Conservation (phyloP, 2,797 vertebrate genomes). For the Thalassophryne amazonica region DNA sequence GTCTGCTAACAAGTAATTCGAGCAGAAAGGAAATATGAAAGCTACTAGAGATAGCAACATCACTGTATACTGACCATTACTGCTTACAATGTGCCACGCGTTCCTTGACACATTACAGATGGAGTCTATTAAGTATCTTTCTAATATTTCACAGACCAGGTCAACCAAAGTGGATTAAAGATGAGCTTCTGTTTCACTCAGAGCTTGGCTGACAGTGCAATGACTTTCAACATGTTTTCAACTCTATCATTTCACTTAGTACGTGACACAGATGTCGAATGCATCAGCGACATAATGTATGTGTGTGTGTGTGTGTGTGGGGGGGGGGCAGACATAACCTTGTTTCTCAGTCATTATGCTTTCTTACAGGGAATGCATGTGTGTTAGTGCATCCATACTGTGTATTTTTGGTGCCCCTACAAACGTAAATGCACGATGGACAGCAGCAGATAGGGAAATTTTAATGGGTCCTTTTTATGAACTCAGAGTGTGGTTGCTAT, state of each 20-base stretch:
- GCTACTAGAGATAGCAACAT: no score
- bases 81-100: not conserved
- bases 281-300: constrained; percentile 8
- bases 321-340: no score
- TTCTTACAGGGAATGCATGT: not conserved
- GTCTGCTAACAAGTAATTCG: no score
- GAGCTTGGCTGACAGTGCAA: not conserved
- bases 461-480: constrained; percentile 15
- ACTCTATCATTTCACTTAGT: constrained; percentile 7
- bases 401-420: not conserved
- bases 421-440: constrained; percentile 20
- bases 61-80: no score
- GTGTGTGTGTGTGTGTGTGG: not conserved
- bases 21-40: no score
- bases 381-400: not conserved
- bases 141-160: not conserved
- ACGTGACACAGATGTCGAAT: constrained; percentile 2
- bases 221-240: constrained; percentile 13
- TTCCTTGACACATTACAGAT: constrained; percentile 1
- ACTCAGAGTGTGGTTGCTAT: constrained; percentile 7
- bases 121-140: constrained; percentile 9
- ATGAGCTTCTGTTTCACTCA: not conserved
- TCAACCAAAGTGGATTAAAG: constrained; percentile 16
- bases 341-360: no score
- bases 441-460: constrained; percentile 1